Conservation (phyloP, 2,888 invertebrate species). For the Cinara cedri region DNA sequence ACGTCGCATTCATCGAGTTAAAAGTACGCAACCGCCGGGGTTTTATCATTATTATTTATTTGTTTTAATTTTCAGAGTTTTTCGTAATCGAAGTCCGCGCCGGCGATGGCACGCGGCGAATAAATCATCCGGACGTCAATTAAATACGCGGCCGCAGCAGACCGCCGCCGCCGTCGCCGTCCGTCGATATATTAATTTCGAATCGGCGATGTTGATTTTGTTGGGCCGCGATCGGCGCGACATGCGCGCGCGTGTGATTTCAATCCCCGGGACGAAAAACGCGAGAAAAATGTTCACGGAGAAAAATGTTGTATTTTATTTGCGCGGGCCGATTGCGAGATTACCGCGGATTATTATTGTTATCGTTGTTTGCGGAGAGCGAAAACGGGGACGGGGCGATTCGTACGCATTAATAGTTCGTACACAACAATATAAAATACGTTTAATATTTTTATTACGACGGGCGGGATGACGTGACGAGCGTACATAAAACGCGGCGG, state of each 20-base stretch:
- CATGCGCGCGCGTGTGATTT: too few relatives aligned
- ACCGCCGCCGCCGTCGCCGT: neutral
- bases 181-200: slow-evolving; percentile 35
- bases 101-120: neutral
- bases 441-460: neutral
- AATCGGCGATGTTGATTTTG: slow-evolving; percentile 33
- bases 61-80: slow-evolving; percentile 16
- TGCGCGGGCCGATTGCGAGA: too few relatives aligned
- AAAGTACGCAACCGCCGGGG: neutral
- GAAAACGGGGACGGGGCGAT: slow-evolving; percentile 6
- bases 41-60: slow-evolving; percentile 15
- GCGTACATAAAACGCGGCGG: slow-evolving; percentile 28
- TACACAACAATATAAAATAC: too few relatives aligned
- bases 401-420: neutral
- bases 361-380: too few relatives aligned
- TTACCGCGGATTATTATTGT: too few relatives aligned
- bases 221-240: neutral
- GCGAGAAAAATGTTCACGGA: too few relatives aligned
- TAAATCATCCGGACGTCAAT: slow-evolving; percentile 51
- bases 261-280: neutral
- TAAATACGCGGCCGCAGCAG: slow-evolving; percentile 25
- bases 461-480: slow-evolving; percentile 40
- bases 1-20: too few relatives aligned
- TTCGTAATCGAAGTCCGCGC: slow-evolving; percentile 47
- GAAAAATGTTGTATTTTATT: too few relatives aligned